Percentiles rank a stretch among this genome's conserved stretches.
Evolutionary conservation across 2,888 invertebrate genomes (phyloP).

Genomic region (Trachelus troglodyta): DNA sequence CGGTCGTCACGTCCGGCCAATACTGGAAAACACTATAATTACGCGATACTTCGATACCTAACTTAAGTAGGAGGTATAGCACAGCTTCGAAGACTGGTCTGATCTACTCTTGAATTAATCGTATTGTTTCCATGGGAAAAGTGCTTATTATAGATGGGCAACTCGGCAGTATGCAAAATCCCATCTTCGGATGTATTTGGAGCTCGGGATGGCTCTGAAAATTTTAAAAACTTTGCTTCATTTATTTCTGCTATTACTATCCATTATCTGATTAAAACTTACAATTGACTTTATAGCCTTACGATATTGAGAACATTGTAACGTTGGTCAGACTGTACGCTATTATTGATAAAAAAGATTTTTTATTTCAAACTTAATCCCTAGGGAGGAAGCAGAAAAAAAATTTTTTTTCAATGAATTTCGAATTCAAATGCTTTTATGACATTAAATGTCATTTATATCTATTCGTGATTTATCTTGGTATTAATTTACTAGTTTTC

Average conservation of each 20-base stretch:
- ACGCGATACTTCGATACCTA: slow-evolving; percentile 53
- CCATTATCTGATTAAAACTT: neutral
- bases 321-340: neutral
- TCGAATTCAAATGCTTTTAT: neutral
- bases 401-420: neutral
- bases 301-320: neutral
- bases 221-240: neutral
- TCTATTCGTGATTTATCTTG: neutral
- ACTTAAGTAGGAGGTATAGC: slow-evolving; percentile 38
- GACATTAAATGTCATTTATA: neutral
- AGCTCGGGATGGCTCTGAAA: neutral
- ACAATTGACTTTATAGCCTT: neutral
- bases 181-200: neutral
- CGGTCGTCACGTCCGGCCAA: slow-evolving; percentile 61
- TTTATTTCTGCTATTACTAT: neutral
- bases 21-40: slow-evolving; percentile 63
- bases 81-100: slow-evolving; percentile 38
- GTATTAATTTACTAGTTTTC: neutral
- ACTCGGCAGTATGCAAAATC: neutral
- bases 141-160: slow-evolving; percentile 58
- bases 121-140: slow-evolving; percentile 59
- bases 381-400: neutral
- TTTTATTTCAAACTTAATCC: neutral
- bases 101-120: slow-evolving; percentile 59
- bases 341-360: neutral